Base-by-base conservation (phyloP, 1,140 invertebrate genomes). In the Meloidogyne hapla region DNA sequence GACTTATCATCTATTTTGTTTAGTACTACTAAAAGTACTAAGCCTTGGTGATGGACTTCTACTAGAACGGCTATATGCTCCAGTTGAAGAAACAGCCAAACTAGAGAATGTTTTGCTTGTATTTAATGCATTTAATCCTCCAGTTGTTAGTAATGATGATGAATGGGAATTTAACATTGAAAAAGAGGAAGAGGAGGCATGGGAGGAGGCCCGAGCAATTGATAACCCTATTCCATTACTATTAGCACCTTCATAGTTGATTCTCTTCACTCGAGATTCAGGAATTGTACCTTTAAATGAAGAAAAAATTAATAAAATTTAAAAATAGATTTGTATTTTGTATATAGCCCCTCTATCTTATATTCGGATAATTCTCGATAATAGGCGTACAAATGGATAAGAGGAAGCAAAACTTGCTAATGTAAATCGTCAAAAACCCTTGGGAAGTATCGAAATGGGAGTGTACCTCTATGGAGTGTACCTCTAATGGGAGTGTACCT, bases 251-350 rank as follows among this genome's bases (percentile, higher is more conserved):
- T 73, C 71, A 64, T 73, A 73, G 23, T 45, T 45, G 10, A 65
- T 42, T 18, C 74, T 45, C 12, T 69, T 73, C 0, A 62, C 28
- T 26, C 80, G 69, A n/a, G 80, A 83, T 23, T 65, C 75, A 21
- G 80, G 80, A 56, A 81, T 81, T 65, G 64, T 75, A 45, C 28
- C 73, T 76, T 74, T 6, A 65, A 56, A 40, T 1, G 26, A 12
- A 45, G 75, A 25, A 42, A 25, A 15, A 42, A 26, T 28, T 21
- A n/a, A n/a, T 63, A 18, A 63, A 56, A 26, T n/a, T 18, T 21
- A 68, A 67, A 67, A 67, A n/a, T 5, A 67, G 21, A 6, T 33
- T 8, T 5, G n/a, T 10, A 28, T 8, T 68, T n/a, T n/a, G n/a
- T n/a, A n/a, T n/a, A n/a, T n/a, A n/a, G n/a, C n/a, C n/a, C n/a